Percentiles rank a stretch among this genome's conserved stretches.
phyloP scores from a whole-genome alignment of 1,140 invertebrate genomes.

The Aleiodes sp. region DNA sequence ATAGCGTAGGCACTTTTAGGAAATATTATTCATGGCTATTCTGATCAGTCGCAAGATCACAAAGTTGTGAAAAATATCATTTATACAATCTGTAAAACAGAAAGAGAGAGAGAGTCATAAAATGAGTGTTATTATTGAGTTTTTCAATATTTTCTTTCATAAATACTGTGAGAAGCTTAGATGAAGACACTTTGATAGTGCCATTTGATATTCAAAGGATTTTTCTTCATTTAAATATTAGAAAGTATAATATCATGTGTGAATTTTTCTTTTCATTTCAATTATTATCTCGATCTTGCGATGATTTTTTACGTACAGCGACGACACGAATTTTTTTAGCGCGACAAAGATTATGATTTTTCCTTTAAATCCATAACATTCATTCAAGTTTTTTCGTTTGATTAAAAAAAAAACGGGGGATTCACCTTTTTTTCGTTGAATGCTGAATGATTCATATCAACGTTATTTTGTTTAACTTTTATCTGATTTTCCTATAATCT shows the following conservation, averaged over 20 bases:
- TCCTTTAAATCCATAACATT: neutral
- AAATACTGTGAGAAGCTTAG: too few relatives aligned
- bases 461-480: neutral
- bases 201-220: too few relatives aligned
- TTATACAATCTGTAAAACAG: neutral
- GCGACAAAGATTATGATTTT: neutral
- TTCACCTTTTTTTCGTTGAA: constrained; percentile 7
- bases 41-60: constrained; percentile 24
- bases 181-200: too few relatives aligned
- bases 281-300: neutral
- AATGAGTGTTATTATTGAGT: neutral
- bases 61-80: constrained; percentile 21
- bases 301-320: constrained; percentile 1
- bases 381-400: neutral
- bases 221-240: too few relatives aligned
- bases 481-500: constrained; percentile 15
- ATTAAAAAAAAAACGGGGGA: too few relatives aligned
- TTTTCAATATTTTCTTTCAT: neutral
- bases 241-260: constrained; percentile 25
- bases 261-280: constrained; percentile 22
- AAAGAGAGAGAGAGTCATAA: constrained; percentile 7
- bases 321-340: constrained; percentile 9
- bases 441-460: neutral
- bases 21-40: constrained; percentile 41
- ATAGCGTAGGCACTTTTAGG: constrained; percentile 63